phyloP scores from a whole-genome alignment of 1,140 invertebrate genomes.

The Phymastichus coffea region DNA sequence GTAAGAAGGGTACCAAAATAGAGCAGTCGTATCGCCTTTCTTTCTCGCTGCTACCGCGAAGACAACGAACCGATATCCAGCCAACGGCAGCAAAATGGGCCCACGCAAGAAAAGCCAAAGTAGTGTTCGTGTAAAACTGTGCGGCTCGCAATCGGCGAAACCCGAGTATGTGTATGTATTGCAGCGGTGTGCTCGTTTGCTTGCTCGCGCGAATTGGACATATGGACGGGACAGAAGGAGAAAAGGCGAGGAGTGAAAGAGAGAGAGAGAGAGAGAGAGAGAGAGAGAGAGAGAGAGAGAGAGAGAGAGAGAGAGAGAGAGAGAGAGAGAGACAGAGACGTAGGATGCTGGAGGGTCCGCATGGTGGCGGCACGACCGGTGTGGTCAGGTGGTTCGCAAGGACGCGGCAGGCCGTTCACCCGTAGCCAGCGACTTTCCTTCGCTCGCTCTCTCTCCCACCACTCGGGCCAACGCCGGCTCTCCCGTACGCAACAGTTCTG shows the following conservation, averaged over 20 bases:
- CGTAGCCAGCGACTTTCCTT: conserved; percentile 42
- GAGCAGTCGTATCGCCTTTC: too few relatives aligned
- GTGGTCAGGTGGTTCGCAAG: conserved; percentile 59
- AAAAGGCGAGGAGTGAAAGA: background rate
- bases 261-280: conserved; percentile 1
- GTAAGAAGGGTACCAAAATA: too few relatives aligned
- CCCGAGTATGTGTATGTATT: too few relatives aligned
- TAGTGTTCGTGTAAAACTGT: too few relatives aligned
- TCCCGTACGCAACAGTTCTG: too few relatives aligned
- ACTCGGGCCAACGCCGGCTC: conserved; percentile 21
- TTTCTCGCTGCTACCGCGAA: too few relatives aligned
- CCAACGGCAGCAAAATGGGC: too few relatives aligned
- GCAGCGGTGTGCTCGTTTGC: too few relatives aligned
- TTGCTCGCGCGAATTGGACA: background rate
- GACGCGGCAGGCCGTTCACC: conserved; percentile 58
- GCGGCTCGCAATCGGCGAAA: background rate
- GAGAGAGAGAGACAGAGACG: too few relatives aligned
- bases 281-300: conserved; percentile 6
- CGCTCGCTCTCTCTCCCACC: conserved; percentile 32
- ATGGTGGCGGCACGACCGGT: conserved; percentile 52
- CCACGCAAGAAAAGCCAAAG: too few relatives aligned
- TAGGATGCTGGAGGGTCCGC: conserved; percentile 50
- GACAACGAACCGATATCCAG: too few relatives aligned
- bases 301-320: background rate
- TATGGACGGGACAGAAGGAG: too few relatives aligned